Evolutionary conservation across 1,140 invertebrate genomes (phyloP).

Genomic region (Drosophila obscura): DNA sequence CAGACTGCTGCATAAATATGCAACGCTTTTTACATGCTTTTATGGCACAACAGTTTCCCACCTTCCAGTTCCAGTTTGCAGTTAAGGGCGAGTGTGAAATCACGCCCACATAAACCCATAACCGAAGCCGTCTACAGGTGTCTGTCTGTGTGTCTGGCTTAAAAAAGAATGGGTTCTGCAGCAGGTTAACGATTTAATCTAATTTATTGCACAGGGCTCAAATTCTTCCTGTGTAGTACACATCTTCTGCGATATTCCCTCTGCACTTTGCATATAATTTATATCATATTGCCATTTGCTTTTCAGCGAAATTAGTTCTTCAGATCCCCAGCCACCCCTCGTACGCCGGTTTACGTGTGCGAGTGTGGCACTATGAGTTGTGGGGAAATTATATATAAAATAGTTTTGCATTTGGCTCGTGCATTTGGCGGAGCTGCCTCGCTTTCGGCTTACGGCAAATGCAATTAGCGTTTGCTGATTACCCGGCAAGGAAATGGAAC

Average conservation of each 20-base stretch:
- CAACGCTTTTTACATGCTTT: conserved; percentile 44
- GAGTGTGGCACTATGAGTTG: conserved; percentile 44
- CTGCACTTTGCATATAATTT: conserved; percentile 68
- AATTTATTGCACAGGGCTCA: background rate
- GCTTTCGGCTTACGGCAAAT: conserved; percentile 46
- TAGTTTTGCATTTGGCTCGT: conserved; percentile 24
- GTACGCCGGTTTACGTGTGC: conserved; percentile 1
- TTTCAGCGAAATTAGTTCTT: conserved; percentile 69
- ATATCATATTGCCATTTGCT: conserved; percentile 73
- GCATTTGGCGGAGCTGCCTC: conserved; percentile 21
- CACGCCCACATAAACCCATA: conserved; percentile 54
- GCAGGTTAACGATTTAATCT: conserved; percentile 5
- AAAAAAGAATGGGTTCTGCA: background rate
- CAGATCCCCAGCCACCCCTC: background rate
- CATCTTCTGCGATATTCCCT: conserved; percentile 4
- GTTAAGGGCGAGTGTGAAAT: conserved; percentile 51
- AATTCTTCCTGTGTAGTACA: no score
- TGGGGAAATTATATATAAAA: conserved; percentile 70
- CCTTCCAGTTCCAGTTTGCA: conserved; percentile 16
- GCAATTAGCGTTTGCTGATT: conserved; percentile 68
- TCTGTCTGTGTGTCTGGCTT: conserved; percentile 19
- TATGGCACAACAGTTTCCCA: conserved; percentile 21
- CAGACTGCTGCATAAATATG: conserved; percentile 39
- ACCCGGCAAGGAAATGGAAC: conserved; percentile 58
- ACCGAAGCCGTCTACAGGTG: conserved; percentile 44